Evolutionary conservation across 2,888 invertebrate genomes (phyloP), one percentile per base, ranked within the genome.

Genomic region (Troglohyphantes excavatus): DNA sequence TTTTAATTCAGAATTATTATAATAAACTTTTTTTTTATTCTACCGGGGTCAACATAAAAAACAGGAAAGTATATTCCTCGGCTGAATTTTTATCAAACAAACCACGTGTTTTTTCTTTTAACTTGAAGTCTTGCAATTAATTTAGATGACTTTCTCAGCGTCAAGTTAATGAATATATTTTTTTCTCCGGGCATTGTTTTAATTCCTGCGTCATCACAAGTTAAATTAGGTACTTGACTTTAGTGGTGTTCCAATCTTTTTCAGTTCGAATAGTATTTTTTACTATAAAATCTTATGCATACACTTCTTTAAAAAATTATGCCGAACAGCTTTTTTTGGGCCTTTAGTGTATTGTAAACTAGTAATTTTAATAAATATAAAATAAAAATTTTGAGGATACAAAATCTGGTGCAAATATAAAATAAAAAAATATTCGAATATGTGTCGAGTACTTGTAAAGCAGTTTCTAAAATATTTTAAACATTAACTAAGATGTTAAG

Each of bases 111-210:
- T 65, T 43, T 78, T 43, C 70, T 68, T 70, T 72, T 33, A 59
- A 27, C 29, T 27, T 53, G 11, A 61, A 61, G 70, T 27, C 39
- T 33, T 61, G 72, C 82, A 82, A 82, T 72, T 82, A 82, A 82
- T 82, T 82, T 70, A 82, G 61, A 82, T 82, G 81, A 82, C 72
- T 82, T 82, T 61, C 61, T 82, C 72, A 61, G 72, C 61, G 61
- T n/a, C 39, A 27, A 82, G 70, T 82, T 82, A 82, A 70, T 82
- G 61, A 29, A 61, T 72, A 68, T n/a, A 19, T 70, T 72, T 78
- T 39, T 78, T 27, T 53, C 26, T 65, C 46, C 26, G 23, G 6
- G 65, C 78, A 81, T 82, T 82, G 82, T 82, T 82, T 61, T 70
- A 82, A 82, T 82, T 81, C 82, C 70, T 61, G 33, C 70, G 33